Conservation (phyloP, 1,140 invertebrate genomes). For the Mya arenaria region DNA sequence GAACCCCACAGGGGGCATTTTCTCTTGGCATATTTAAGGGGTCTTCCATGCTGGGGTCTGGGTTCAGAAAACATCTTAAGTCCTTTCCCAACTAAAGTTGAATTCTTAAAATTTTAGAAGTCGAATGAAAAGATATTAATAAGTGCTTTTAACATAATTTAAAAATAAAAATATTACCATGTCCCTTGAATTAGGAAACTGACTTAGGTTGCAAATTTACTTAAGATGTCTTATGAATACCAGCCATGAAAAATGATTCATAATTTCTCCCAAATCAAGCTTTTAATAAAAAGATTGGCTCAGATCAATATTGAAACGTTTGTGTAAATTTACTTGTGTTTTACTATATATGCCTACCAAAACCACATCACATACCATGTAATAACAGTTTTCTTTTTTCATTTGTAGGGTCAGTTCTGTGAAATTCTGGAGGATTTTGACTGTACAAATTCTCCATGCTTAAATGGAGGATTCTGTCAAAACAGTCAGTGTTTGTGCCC, state of each 20-base stretch:
- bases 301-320: background rate
- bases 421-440: constrained; percentile 28
- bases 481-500: constrained; percentile 24
- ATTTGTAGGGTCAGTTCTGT: constrained; percentile 28
- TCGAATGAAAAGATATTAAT: no score
- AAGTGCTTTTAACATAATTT: no score
- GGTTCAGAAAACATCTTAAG: no score
- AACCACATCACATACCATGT: background rate
- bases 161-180: no score
- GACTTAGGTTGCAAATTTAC: background rate
- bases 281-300: background rate
- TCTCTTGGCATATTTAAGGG: no score
- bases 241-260: background rate
- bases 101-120: no score
- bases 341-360: background rate
- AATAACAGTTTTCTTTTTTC: background rate
- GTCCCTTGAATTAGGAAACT: no score
- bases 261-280: background rate
- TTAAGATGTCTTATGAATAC: background rate
- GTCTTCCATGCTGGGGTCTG: no score
- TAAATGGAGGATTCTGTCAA: constrained; percentile 46
- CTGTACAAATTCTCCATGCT: constrained; percentile 23
- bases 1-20: no score
- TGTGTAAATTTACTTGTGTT: background rate
- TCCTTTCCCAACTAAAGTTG: no score